Conservation (phyloP, 2,797 vertebrate species). For the Allenopithecus nigroviridis region DNA sequence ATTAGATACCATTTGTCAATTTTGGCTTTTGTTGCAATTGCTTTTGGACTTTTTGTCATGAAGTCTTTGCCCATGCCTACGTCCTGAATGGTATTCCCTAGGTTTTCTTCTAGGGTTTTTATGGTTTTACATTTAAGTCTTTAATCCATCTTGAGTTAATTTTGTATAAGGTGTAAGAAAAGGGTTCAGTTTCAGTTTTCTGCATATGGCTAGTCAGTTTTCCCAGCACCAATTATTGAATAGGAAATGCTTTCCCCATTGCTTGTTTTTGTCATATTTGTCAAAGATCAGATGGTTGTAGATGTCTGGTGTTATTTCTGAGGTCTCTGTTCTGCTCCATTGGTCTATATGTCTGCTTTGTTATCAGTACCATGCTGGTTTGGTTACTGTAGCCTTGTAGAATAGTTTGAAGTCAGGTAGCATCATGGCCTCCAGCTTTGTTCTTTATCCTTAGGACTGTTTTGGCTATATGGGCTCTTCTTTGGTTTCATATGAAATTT, state of each 20-base stretch:
- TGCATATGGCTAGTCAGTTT: not conserved
- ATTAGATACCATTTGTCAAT: not conserved
- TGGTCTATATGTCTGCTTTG: not conserved
- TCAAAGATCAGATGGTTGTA: not conserved
- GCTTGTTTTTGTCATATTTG: not conserved
- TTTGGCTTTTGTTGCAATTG: not conserved
- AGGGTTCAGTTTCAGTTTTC: not conserved
- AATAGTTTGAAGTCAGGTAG: not conserved
- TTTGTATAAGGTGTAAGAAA: not conserved
- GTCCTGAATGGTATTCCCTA: not conserved
- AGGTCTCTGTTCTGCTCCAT: not conserved
- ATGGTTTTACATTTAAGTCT: not conserved
- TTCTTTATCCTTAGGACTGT: not conserved
- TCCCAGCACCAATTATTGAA: not conserved
- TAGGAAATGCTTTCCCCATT: not conserved
- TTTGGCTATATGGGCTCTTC: not conserved
- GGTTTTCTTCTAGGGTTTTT: not conserved
- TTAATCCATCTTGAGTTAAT: not conserved
- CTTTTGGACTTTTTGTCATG: not conserved
- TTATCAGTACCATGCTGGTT: not conserved
- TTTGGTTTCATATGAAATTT: not conserved
- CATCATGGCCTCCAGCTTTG: not conserved
- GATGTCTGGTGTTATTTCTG: not conserved
- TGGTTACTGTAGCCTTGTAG: not conserved
- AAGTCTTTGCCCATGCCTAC: not conserved